Evolutionary conservation across 2,797 vertebrate genomes (phyloP).

Genomic region (Prionace glauca): DNA sequence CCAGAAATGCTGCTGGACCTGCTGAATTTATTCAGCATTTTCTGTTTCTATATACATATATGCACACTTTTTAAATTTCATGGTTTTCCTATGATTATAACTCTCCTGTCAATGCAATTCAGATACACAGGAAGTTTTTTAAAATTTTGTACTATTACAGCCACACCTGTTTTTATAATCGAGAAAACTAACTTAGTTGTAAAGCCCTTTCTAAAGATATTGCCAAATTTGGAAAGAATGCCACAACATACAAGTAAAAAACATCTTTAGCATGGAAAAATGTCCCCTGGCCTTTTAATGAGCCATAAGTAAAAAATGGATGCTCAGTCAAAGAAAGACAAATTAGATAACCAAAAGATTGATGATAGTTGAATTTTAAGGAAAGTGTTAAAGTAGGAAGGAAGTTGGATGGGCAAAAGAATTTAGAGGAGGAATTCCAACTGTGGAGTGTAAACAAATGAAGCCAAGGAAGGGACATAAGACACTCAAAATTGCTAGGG

Average conservation of each 20-base stretch:
- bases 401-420: not conserved
- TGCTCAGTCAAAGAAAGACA: not conserved
- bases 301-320: not conserved
- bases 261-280: not conserved
- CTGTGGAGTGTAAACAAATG: not conserved
- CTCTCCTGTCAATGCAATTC: not conserved
- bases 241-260: not conserved
- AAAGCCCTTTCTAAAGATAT: not conserved
- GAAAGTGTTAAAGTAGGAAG: not conserved
- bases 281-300: not conserved
- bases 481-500: not conserved
- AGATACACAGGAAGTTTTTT: not conserved
- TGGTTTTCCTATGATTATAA: not conserved
- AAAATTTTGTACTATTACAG: not conserved
- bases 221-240: not conserved
- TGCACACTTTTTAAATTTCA: not conserved
- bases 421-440: not conserved
- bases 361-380: not conserved
- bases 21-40: no score
- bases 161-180: not conserved
- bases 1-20: no score
- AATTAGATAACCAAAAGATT: not conserved
- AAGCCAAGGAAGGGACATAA: not conserved
- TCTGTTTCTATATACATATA: no score
- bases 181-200: not conserved